These are phyloP conservation scores for Microplitis deprimator DNA, from an alignment of 2,888 invertebrate genomes.

Conservation along the genomic window DNA sequence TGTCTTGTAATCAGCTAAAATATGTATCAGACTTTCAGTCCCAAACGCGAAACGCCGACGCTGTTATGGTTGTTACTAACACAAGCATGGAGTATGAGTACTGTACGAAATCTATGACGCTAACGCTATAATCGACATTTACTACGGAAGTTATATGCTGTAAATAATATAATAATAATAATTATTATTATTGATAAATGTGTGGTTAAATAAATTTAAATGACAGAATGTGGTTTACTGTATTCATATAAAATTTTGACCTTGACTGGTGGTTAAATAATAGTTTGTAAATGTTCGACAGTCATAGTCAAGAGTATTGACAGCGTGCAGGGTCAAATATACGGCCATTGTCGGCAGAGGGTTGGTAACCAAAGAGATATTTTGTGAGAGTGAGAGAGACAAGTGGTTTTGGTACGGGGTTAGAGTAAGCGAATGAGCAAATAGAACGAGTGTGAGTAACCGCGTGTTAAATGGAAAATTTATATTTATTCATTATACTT, in stretches of 20 bases:
- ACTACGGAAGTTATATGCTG: constrained; percentile 8
- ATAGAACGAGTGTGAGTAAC: constrained; percentile 14
- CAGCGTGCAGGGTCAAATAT: constrained; percentile 14
- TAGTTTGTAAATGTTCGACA: neutral
- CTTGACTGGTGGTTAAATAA: constrained; percentile 8
- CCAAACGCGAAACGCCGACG: constrained; percentile 45
- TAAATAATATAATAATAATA: neutral
- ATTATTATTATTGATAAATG: neutral
- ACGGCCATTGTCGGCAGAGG: constrained; percentile 34
- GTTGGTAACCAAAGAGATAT: constrained; percentile 24
- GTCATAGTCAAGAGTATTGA: constrained; percentile 6
- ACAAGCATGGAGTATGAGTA: constrained; percentile 27
- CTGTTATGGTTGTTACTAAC: constrained; percentile 25
- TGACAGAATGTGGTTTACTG: neutral
- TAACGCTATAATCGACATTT: constrained; percentile 13
- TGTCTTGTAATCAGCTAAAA: too few relatives aligned
- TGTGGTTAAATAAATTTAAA: neutral
- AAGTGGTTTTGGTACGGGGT: neutral
- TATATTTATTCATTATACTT: neutral
- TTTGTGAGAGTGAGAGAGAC: constrained; percentile 15
- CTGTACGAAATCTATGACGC: constrained; percentile 19
- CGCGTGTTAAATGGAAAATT: constrained; percentile 23
- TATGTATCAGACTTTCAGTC: constrained; percentile 2
- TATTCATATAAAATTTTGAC: constrained; percentile 2
- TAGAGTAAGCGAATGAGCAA: constrained; percentile 11